phyloP scores from a whole-genome alignment of 2,113 vertebrate species.

The Chloropsis cyanopogon region DNA sequence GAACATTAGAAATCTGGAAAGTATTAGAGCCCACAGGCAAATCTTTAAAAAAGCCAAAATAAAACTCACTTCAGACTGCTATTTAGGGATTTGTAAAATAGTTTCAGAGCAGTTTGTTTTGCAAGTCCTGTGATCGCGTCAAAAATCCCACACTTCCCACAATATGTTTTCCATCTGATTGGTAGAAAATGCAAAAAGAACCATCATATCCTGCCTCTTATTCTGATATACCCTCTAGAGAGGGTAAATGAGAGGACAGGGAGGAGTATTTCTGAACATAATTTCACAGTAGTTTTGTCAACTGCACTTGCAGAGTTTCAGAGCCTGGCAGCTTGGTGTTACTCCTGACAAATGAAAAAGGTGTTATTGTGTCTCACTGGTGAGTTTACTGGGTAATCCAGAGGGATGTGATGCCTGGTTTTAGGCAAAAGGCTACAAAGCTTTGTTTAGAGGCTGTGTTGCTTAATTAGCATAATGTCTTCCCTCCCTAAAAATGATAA shows the following conservation, averaged over 20 bases:
- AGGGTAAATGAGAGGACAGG: not conserved
- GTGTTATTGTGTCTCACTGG: not conserved
- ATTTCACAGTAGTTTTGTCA: constrained; percentile 9
- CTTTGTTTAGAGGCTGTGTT: not conserved
- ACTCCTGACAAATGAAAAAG: not conserved
- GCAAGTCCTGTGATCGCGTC: not conserved
- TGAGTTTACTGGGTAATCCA: not conserved
- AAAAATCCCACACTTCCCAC: not conserved
- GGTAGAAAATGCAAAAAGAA: not conserved
- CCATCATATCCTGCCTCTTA: not conserved
- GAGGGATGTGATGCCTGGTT: not conserved
- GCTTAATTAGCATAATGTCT: not conserved
- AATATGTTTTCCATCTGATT: not conserved
- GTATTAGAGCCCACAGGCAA: constrained; percentile 6
- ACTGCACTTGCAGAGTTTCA: not conserved
- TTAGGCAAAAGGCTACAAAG: not conserved
- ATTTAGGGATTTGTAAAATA: constrained; percentile 37
- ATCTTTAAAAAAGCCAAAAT: not conserved
- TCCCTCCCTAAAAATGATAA: not conserved
- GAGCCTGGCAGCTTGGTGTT: not conserved
- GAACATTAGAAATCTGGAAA: constrained; percentile 50
- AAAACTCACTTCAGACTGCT: constrained; percentile 30
- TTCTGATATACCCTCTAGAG: not conserved
- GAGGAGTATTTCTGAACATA: not conserved
- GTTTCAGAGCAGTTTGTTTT: constrained; percentile 44